Conservation (phyloP, 2,113 vertebrate genomes). For the Anoura caudifer region DNA sequence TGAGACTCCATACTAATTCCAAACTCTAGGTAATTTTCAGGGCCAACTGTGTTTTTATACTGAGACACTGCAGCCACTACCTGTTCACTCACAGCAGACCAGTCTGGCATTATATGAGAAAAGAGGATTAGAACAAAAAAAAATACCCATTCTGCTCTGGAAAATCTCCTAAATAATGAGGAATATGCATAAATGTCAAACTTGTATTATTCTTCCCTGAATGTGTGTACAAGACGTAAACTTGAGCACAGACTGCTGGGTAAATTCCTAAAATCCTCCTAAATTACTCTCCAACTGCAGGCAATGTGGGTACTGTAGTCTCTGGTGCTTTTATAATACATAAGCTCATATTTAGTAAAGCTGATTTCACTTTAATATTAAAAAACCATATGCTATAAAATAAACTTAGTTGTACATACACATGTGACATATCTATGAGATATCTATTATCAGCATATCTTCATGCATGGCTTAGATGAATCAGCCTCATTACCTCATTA, state of each 20-base stretch:
- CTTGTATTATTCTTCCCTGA: neutral
- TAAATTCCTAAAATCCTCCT: neutral
- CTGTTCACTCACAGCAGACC: neutral
- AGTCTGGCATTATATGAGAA: neutral
- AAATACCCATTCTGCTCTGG: neutral
- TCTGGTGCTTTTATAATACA: neutral
- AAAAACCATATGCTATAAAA: neutral
- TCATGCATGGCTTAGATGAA: neutral
- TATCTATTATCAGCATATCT: neutral
- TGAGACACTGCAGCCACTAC: neutral
- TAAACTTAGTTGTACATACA: too few species aligned
- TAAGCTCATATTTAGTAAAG: neutral
- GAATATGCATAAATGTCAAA: neutral
- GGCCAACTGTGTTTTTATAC: neutral
- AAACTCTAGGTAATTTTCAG: neutral
- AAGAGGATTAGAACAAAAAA: neutral
- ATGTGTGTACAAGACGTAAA: neutral
- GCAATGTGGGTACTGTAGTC: neutral
- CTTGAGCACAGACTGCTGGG: neutral
- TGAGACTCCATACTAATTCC: neutral
- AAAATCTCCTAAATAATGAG: neutral
- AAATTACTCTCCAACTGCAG: neutral
- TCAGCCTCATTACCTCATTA: neutral
- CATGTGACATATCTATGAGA: neutral
- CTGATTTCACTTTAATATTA: neutral